These are phyloP conservation scores for Aphis craccivora DNA, from an alignment of 1,140 invertebrate genomes.

Conservation along the genomic window DNA sequence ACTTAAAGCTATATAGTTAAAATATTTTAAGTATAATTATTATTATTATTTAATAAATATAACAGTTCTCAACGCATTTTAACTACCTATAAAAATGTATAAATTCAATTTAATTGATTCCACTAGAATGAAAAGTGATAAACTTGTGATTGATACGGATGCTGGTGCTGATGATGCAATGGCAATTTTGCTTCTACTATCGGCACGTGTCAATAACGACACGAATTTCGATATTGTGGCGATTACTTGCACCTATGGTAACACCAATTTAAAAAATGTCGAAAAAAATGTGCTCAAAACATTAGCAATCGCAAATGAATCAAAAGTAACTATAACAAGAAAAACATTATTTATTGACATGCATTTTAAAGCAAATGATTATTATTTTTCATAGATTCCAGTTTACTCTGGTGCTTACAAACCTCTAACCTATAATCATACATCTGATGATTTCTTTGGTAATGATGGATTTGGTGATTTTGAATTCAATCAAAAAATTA, in stretches of 20 bases:
- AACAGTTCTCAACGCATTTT: not conserved
- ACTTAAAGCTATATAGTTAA: not conserved
- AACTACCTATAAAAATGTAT: not conserved
- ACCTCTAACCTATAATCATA: not conserved
- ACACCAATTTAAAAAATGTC: not conserved
- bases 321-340: not conserved
- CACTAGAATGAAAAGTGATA: not conserved
- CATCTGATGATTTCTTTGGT: not conserved
- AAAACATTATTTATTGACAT: no score
- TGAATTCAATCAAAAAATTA: not conserved
- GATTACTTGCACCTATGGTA: not conserved
- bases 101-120: not conserved
- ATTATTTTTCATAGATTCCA: not conserved
- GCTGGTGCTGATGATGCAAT: not conserved
- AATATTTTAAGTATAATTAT: not conserved
- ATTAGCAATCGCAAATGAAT: not conserved
- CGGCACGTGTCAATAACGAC: not conserved
- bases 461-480: conserved; percentile 15
- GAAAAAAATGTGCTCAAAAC: not conserved
- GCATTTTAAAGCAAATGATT: no score
- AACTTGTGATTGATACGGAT: not conserved
- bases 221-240: not conserved
- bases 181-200: not conserved
- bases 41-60: not conserved
- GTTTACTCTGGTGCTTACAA: not conserved